A percentile compares a stretch with the other conserved stretches of the same genome.
Conservation (phyloP, 1,140 invertebrate genomes). For the Apis cerana region DNA sequence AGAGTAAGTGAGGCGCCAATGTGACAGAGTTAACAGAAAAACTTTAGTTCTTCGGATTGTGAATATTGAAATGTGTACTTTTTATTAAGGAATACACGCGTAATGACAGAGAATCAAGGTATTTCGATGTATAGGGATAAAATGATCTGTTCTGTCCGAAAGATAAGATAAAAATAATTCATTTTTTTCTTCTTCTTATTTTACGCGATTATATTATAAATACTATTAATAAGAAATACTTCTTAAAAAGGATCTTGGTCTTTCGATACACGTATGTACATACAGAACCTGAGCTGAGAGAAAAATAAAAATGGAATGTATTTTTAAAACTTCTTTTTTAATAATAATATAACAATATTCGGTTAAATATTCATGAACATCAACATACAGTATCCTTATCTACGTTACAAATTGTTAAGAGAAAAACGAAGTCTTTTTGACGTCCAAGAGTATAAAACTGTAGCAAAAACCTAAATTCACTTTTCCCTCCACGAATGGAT, state of each 20-base stretch:
- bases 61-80: slow-evolving; percentile 3
- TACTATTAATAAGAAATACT: slow-evolving; percentile 34
- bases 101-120: slow-evolving; percentile 18
- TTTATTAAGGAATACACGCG: slow-evolving; percentile 31
- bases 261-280: slow-evolving; percentile 30
- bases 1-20: slow-evolving; percentile 1
- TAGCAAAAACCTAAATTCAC: slow-evolving; percentile 54
- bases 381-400: slow-evolving; percentile 65
- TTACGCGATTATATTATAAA: slow-evolving; percentile 23
- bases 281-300: slow-evolving; percentile 42
- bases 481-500: slow-evolving; percentile 10
- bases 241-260: slow-evolving; percentile 34
- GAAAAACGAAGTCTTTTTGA: slow-evolving; percentile 54
- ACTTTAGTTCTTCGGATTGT: slow-evolving; percentile 38
- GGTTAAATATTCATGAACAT: slow-evolving; percentile 64
- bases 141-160: slow-evolving; percentile 22
- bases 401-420: slow-evolving; percentile 65
- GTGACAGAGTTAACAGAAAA: slow-evolving; percentile 42
- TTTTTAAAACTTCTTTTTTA: slow-evolving; percentile 66
- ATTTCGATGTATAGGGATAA: slow-evolving; percentile 22
- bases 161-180: slow-evolving; percentile 50
- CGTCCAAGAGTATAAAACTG: slow-evolving; percentile 48
- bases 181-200: neutral
- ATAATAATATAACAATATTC: slow-evolving; percentile 67
- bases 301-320: slow-evolving; percentile 66